phyloP scores from a whole-genome alignment of 2,797 vertebrate species.

The Schizothorax lantsangensis region DNA sequence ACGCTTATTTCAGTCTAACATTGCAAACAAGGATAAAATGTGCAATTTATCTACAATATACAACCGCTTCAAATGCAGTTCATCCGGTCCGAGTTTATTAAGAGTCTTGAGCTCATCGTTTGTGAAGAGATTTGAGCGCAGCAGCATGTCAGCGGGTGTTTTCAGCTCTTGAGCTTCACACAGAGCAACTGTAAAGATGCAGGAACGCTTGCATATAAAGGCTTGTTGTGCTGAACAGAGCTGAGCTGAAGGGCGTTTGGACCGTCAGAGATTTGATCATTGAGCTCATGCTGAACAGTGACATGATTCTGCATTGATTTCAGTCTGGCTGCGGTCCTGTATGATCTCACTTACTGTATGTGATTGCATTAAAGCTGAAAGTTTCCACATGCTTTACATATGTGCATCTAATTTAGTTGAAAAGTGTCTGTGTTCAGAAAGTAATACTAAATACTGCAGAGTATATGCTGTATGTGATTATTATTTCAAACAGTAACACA shows the following conservation, averaged over 20 bases:
- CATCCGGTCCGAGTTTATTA: background rate
- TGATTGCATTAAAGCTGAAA: background rate
- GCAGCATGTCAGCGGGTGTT: too few species aligned
- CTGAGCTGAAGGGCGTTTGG: background rate
- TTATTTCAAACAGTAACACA: background rate
- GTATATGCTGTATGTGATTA: background rate
- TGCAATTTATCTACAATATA: background rate
- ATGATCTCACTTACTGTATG: background rate
- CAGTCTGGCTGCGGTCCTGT: background rate
- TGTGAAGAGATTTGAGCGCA: too few species aligned
- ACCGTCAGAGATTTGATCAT: background rate
- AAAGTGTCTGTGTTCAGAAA: background rate
- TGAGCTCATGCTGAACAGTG: background rate
- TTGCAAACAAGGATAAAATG: background rate
- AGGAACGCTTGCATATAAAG: too few species aligned
- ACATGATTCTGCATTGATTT: background rate
- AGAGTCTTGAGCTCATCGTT: background rate
- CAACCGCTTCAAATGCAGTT: background rate
- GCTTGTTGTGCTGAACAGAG: too few species aligned
- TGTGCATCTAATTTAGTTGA: background rate
- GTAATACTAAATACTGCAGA: background rate
- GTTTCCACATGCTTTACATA: background rate
- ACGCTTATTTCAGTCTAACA: background rate
- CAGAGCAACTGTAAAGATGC: too few species aligned
- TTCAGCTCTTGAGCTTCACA: too few species aligned